phyloP scores from a whole-genome alignment of 1,140 invertebrate species.

The Helicorthomorpha holstii region DNA sequence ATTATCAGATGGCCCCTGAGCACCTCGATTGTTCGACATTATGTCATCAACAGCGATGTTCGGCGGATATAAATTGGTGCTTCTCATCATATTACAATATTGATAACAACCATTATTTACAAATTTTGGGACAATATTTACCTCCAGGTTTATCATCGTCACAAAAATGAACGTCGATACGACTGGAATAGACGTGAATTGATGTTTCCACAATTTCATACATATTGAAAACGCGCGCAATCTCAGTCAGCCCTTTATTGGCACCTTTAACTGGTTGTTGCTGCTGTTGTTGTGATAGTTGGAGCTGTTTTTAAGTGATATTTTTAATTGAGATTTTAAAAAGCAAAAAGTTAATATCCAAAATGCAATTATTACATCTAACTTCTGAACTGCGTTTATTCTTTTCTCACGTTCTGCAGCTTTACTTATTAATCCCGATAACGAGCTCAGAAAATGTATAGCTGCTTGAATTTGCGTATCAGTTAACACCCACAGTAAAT shows the following conservation, averaged over 20 bases:
- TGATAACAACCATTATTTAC: neutral
- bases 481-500: conserved; percentile 93
- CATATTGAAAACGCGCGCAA: conserved; percentile 55
- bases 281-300: conserved; percentile 1
- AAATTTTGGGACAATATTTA: neutral
- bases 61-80: conserved; percentile 3
- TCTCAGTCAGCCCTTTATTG: conserved; percentile 19
- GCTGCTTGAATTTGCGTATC: conserved; percentile 92
- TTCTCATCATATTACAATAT: conserved; percentile 3
- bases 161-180: conserved; percentile 91
- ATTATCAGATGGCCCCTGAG: conserved; percentile 10
- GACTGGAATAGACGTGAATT: conserved; percentile 84
- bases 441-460: conserved; percentile 78
- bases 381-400: conserved; percentile 68
- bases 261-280: conserved; percentile 15
- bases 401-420: conserved; percentile 65
- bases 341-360: conserved; percentile 34
- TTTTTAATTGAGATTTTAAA: too few relatives aligned
- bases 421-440: conserved; percentile 65
- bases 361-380: conserved; percentile 45
- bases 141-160: conserved; percentile 56
- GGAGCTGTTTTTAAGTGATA: too few relatives aligned
- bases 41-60: conserved; percentile 2
- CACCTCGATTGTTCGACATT: neutral
- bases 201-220: conserved; percentile 95